phyloP scores from a whole-genome alignment of 2,113 vertebrate genomes.

The Hydropotes inermis region DNA sequence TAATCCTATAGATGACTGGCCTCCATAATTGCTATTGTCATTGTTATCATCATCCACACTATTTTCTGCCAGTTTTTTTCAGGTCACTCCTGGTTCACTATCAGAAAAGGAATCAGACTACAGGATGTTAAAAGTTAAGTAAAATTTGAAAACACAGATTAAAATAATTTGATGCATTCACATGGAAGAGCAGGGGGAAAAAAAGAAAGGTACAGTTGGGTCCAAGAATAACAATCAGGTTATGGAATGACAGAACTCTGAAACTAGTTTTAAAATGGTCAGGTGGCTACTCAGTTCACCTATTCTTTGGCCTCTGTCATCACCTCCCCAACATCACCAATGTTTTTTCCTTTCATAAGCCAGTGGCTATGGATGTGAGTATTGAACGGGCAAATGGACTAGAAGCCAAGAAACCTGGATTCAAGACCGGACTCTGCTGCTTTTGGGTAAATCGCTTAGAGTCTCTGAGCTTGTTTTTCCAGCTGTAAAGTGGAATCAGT shows the following conservation, averaged over 20 bases:
- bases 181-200: not conserved
- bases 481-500: not conserved
- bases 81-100: slow-evolving; percentile 51
- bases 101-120: slow-evolving; percentile 25
- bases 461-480: slow-evolving; percentile 22
- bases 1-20: slow-evolving; percentile 18
- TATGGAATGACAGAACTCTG: not conserved
- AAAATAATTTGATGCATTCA: slow-evolving; percentile 34
- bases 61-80: slow-evolving; percentile 43
- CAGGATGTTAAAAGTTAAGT: slow-evolving; percentile 36
- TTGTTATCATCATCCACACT: not conserved
- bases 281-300: not conserved
- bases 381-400: not conserved
- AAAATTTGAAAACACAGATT: slow-evolving; percentile 56
- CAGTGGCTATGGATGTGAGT: not conserved
- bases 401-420: not conserved
- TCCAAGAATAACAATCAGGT: slow-evolving; percentile 30
- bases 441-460: not conserved
- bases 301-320: not conserved
- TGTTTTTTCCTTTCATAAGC: not conserved
- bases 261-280: not conserved
- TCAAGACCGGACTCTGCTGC: not conserved
- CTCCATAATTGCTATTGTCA: slow-evolving; percentile 18
- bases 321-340: not conserved
- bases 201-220: not conserved